Evolutionary conservation across 2,113 vertebrate species (phyloP), one percentile per base, ranked within the genome.

Genomic region (Rhagologus leucostigma): DNA sequence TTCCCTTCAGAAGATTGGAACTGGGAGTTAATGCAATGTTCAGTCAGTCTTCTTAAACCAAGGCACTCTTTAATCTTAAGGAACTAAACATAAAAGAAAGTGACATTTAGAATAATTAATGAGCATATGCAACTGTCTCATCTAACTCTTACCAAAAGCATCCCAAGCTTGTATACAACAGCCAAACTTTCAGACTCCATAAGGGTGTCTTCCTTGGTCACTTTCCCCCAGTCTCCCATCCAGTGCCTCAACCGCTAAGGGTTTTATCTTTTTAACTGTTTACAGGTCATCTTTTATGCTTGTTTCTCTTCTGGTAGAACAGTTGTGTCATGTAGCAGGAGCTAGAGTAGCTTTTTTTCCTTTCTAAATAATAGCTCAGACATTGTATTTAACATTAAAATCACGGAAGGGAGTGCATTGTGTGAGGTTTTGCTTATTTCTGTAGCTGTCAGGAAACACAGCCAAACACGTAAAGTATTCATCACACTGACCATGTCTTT

Each of bases 81-180:
- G 50, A 90, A 84, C 76, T 84, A 84, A 89, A 89, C 52, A 50
- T 84, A 89, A 96, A 92, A 94, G 63, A 74, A 90, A 63, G 41
- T 87, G 91, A 92, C 89, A 84, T 92, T 84, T 89, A 60, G n/a
- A 52, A 52, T 81, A 95, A 93, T 89, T 92, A 95, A 84, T 64
- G 32, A 95, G 30, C 1, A 0, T 70, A 47, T 80, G 50, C 23
- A 84, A 74, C 49, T 69, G 67, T 93, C 57, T 80, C 50, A n/a
- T 83, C 63, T 76, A 79, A 64, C 63, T 88, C 47, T 44, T 64
- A 62, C 20, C n/a, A 74, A 84, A 93, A 76, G 42, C 68, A 87
- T 70, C 68, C 33, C 56, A 63, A 84, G 56, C 35, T 90, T 89
- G 30, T 44, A 70, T 42, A 76, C 26, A 86, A 74, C 59, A 63